Percentiles rank a stretch among this genome's conserved stretches.
Conservation (phyloP, 2,797 vertebrate genomes). For the Gallirallus australis region DNA sequence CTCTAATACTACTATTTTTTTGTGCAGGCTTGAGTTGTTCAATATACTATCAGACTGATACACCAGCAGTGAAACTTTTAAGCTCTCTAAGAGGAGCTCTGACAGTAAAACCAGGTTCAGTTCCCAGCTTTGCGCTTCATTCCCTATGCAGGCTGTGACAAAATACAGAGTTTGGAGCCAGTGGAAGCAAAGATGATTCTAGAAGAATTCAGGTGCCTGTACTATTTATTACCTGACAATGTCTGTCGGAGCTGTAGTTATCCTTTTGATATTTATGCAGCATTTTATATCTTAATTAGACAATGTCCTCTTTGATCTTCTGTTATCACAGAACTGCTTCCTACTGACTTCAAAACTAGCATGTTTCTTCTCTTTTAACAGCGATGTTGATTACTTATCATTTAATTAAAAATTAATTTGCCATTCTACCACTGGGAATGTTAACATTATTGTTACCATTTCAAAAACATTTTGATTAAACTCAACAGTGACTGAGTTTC, state of each 20-base stretch:
- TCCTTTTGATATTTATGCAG: neutral
- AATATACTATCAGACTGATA: neutral
- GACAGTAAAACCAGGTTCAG: neutral
- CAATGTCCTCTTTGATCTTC: neutral
- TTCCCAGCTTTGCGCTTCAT: neutral
- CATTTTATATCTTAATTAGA: conserved; percentile 54
- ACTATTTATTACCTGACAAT: neutral
- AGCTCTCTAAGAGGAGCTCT: neutral
- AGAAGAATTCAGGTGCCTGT: conserved; percentile 2
- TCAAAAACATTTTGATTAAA: neutral
- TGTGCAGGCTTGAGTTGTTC: neutral
- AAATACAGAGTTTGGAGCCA: neutral
- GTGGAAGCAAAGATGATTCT: neutral
- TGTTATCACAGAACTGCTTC: neutral
- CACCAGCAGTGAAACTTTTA: neutral
- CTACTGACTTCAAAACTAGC: neutral
- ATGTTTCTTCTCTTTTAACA: neutral
- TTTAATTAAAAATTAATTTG: conserved; percentile 34
- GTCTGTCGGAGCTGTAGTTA: neutral
- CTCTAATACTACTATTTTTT: neutral
- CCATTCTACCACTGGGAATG: neutral
- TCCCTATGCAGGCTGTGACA: neutral
- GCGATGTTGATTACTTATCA: neutral
- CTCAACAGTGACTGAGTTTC: neutral
- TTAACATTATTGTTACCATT: conserved; percentile 22